Base-by-base conservation (phyloP, 2,888 invertebrate genomes). In the Mesorhabditis spiculigera region DNA sequence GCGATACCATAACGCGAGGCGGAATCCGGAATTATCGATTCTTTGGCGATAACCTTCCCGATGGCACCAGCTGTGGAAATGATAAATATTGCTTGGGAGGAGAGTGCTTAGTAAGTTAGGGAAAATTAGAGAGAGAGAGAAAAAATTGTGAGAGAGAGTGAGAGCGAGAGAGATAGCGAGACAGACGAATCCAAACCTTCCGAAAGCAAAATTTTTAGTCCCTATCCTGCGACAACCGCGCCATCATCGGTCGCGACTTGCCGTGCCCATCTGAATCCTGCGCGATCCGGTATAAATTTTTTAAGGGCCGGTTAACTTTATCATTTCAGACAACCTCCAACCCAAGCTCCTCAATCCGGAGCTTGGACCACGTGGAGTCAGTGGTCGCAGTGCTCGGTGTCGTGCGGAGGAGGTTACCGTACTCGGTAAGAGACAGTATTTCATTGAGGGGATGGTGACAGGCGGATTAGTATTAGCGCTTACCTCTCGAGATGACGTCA, bases 11-110 rank as follows among this genome's bases (percentile, higher is more conserved):
- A 71, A 83, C 77, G 71, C 74, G 75, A 10, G 72, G 71, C 63
- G 82, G 82, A 50, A 75, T 75, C 63, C 72, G 81, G 5, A 84
- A 82, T 72, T 86, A 86, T 68, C 83, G 86, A 67, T 85, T 83
- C 79, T 86, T 81, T 71, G 86, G 86, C 44, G 86, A 86, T 71
- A 82, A 81, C 67, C 73, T 86, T 63, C 86, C 86, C 41, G 85
- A 86, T 74, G 86, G 86, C n/a, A 82, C 86, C 4, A 78, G 83
- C 8, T 86, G 86, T 72, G 86, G 85, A 58, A 79, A 75, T 68
- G 82, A 84, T 61, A 69, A 80, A 67, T 86, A 82, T 72, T 86
- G 86, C 73, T 70, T 86, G 42, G 81, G 79, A 63, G 86, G 86
- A 69, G 82, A 86, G 68, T 86, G 86, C 69, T 71, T 86, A 75